These are phyloP conservation scores for Atta cephalotes DNA, from an alignment of 1,140 invertebrate species.

Conservation along the genomic window DNA sequence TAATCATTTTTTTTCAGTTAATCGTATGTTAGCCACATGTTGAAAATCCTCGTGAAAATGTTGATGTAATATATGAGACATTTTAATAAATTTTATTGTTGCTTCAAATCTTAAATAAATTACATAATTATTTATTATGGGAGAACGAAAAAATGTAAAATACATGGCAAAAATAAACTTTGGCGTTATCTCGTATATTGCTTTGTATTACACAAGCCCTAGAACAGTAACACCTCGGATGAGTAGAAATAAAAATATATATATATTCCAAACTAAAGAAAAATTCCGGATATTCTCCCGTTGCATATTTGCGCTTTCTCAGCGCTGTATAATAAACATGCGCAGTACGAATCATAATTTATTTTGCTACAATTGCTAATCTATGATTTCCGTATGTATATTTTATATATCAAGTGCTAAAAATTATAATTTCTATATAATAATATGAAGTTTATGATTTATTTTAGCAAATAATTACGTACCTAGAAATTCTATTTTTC, in stretches of 20 bases:
- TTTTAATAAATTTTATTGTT: constrained; percentile 12
- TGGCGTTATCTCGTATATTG: too few relatives aligned
- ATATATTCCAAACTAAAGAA: too few relatives aligned
- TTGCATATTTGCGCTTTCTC: too few relatives aligned
- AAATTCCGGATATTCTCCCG: too few relatives aligned
- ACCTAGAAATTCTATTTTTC: not conserved
- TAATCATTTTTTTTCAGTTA: not conserved
- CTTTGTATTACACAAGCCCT: too few relatives aligned
- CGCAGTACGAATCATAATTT: too few relatives aligned
- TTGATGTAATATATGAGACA: not conserved
- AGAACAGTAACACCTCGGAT: too few relatives aligned
- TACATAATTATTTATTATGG: not conserved
- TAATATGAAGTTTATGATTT: not conserved
- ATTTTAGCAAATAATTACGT: not conserved
- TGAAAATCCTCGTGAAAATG: not conserved
- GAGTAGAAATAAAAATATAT: too few relatives aligned
- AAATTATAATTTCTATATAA: not conserved
- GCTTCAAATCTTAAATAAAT: not conserved
- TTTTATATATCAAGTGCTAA: not conserved
- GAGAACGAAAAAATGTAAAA: too few relatives aligned
- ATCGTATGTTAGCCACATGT: not conserved
- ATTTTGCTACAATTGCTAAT: not conserved
- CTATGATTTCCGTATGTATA: not conserved
- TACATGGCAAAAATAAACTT: too few relatives aligned
- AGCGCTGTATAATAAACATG: too few relatives aligned